These are phyloP conservation scores for Ceratosolen solmsi DNA, from an alignment of 1,140 invertebrate genomes.

Conservation along the genomic window DNA sequence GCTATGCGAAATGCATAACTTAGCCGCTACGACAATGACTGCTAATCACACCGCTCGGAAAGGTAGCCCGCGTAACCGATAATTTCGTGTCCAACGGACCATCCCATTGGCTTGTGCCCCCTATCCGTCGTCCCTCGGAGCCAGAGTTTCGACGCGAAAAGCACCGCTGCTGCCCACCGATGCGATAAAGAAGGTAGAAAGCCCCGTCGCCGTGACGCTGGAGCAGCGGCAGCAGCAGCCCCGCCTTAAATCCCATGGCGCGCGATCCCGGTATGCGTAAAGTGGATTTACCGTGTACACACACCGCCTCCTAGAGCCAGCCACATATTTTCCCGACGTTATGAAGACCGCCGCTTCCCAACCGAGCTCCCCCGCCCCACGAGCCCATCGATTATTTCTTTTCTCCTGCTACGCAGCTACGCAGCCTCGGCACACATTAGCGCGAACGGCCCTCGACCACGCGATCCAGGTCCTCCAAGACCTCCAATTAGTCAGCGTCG, in stretches of 20 bases:
- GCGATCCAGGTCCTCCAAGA: too few species aligned
- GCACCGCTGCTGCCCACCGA: background rate
- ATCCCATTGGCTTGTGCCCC: constrained; percentile 27
- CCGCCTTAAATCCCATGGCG: constrained; percentile 50
- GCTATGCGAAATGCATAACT: too few species aligned
- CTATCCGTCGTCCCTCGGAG: background rate
- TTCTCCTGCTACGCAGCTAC: background rate
- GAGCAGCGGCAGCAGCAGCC: constrained; percentile 1
- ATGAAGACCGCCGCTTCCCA: constrained; percentile 29
- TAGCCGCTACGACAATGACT: too few species aligned
- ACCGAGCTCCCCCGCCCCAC: background rate
- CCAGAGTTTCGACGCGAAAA: background rate
- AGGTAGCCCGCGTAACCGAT: constrained; percentile 31
- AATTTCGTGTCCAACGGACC: constrained; percentile 22
- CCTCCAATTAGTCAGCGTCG: too few species aligned
- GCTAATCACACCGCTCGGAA: constrained; percentile 15
- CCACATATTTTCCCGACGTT: constrained; percentile 51
- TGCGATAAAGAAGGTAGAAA: constrained; percentile 38
- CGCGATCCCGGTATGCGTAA: constrained; percentile 31
- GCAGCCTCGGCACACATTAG: background rate
- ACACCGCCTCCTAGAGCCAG: constrained; percentile 46
- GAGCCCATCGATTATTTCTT: constrained; percentile 33
- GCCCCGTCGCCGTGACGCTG: background rate
- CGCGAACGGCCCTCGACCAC: too few species aligned
- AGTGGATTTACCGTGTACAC: constrained; percentile 52